Evolutionary conservation across 2,113 vertebrate species (phyloP), one percentile per base, ranked within the genome.

Genomic region (Phoxinus phoxinus): DNA sequence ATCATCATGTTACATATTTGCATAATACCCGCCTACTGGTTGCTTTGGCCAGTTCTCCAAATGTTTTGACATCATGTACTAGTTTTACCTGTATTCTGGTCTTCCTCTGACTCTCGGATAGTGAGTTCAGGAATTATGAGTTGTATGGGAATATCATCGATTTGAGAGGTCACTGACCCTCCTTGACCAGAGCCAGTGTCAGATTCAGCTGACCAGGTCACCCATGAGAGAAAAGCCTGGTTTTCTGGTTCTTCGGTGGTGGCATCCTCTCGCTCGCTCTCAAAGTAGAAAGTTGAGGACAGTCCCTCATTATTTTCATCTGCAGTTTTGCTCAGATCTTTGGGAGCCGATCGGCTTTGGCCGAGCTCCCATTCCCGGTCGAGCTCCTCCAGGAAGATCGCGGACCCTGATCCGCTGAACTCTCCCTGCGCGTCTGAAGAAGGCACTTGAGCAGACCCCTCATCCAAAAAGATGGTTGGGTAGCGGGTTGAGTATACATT

Each of bases 391-490:
- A 94, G 87, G 91, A 94, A 90, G 86, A 94, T 90, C 61, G 90
- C 92, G 53, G 95, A 96, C 8, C 95, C 93, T 82, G 96, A 95
- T 77, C 95, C 96, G 86, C 94, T 95, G 89, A 88, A 90, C 87
- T 95, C 88, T 77, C 91, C 84, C 75, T 94, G 88, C 78, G 78
- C 90, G 89, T 93, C 93, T 19, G 93, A 92, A 76, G 79, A 63
- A 41, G 93, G 89, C 91, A 74, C 88, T 87, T 90, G 79, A 88
- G 91, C 90, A 56, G 90, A 90, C 89, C 88, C 90, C 0, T 92
- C 90, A 82, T 91, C 89, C 87, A 92, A 90, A 61, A 86, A 87
- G 87, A 92, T 11, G 90, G 91, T 93, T 30, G 92, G 88, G 84
- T 87, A 90, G 85, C 91, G 85, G 44, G 90, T 88, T 87, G 93